Percentiles rank a stretch among this genome's conserved stretches.
Evolutionary conservation across 2,888 invertebrate genomes (phyloP).

Genomic region (Pogonocherus hispidulus): DNA sequence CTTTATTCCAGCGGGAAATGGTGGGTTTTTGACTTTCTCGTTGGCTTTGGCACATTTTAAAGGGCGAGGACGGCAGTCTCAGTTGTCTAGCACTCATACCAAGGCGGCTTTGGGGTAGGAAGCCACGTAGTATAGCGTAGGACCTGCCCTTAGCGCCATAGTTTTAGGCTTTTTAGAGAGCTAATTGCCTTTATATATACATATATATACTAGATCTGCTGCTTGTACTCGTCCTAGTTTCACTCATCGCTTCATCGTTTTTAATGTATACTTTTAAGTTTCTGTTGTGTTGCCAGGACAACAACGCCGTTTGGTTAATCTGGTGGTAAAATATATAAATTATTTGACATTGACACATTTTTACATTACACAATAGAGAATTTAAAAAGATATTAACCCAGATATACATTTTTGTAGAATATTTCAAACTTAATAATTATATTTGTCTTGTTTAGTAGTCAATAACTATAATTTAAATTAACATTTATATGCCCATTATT

Average conservation of each 20-base stretch:
- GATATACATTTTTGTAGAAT: no score
- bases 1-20: constrained; percentile 65
- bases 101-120: constrained; percentile 51
- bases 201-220: constrained; percentile 48
- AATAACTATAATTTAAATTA: no score
- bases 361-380: no score
- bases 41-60: constrained; percentile 67
- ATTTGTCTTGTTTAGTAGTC: no score
- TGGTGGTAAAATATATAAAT: not conserved
- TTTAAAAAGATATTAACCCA: no score
- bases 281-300: constrained; percentile 32
- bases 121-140: constrained; percentile 44
- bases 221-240: constrained; percentile 63
- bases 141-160: constrained; percentile 46
- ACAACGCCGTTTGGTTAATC: constrained; percentile 24
- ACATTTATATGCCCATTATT: no score
- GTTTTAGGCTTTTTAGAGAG: constrained; percentile 30
- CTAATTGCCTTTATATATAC: constrained; percentile 18
- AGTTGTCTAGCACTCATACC: constrained; percentile 52
- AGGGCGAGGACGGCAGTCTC: constrained; percentile 46
- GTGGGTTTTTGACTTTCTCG: constrained; percentile 67
- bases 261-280: constrained; percentile 40
- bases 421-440: no score
- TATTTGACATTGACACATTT: no score
- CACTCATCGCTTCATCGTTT: constrained; percentile 54